A percentile compares a stretch with the other conserved stretches of the same genome.
Evolutionary conservation across 2,113 vertebrate genomes (phyloP).

Genomic region (Probosciger aterrimus): DNA sequence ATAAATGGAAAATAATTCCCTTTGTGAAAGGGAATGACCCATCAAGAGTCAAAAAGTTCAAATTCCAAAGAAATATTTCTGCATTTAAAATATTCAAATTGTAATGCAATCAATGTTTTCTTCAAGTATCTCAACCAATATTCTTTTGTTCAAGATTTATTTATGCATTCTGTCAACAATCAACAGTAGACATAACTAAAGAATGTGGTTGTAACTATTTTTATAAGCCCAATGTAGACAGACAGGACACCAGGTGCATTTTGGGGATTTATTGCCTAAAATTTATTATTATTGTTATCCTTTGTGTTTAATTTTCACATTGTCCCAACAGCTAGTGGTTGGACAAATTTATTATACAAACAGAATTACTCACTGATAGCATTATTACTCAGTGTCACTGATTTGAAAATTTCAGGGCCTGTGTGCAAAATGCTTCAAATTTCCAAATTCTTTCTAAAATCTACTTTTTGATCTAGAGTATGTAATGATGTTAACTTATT

Average conservation of each 20-base stretch:
- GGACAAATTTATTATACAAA: background rate
- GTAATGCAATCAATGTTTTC: background rate
- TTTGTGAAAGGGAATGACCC: background rate
- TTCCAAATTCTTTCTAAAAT: background rate
- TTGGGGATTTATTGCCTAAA: background rate
- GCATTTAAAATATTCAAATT: background rate
- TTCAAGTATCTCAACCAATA: background rate
- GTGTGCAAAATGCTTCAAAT: background rate
- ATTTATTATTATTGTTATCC: background rate
- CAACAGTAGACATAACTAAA: background rate
- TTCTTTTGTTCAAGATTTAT: background rate
- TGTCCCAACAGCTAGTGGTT: background rate
- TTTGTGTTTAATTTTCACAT: constrained; percentile 26
- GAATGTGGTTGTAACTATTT: background rate
- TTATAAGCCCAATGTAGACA: background rate
- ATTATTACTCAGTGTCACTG: background rate
- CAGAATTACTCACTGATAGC: background rate
- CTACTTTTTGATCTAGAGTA: background rate
- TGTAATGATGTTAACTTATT: background rate
- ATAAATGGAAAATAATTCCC: background rate
- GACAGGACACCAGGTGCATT: background rate
- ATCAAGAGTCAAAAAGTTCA: background rate
- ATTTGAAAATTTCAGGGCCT: background rate
- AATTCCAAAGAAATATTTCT: background rate
- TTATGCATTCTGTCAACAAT: background rate